Evolutionary conservation across 2,113 vertebrate genomes (phyloP).

Genomic region (Gambusia holbrooki): DNA sequence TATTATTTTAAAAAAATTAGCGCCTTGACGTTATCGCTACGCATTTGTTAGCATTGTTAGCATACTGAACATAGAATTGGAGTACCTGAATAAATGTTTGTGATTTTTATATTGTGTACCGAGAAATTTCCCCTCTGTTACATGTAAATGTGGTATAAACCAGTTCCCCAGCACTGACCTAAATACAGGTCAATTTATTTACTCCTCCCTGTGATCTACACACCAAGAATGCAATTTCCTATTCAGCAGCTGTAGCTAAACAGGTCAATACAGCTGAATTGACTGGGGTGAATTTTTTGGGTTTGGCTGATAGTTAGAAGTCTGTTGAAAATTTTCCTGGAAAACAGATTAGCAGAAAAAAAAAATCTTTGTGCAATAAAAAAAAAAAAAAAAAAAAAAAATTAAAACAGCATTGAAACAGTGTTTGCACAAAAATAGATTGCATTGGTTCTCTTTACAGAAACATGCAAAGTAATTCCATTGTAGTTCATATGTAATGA

Average conservation of each 20-base stretch:
- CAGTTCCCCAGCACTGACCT: too few relatives aligned
- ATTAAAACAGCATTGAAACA: not conserved
- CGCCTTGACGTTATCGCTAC: too few relatives aligned
- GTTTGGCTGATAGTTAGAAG: not conserved
- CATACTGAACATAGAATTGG: too few relatives aligned
- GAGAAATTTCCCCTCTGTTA: too few relatives aligned
- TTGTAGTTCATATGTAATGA: not conserved
- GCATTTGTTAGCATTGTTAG: too few relatives aligned
- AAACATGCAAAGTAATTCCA: conserved; percentile 38
- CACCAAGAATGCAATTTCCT: not conserved
- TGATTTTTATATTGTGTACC: too few relatives aligned
- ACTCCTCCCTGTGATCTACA: not conserved
- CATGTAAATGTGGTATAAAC: not conserved
- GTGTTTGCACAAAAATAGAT: not conserved
- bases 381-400: not conserved
- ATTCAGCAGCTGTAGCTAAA: too few relatives aligned
- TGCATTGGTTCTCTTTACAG: conserved; percentile 4
- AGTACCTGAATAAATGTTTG: too few relatives aligned
- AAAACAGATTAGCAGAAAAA: not conserved
- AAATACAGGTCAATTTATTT: not conserved
- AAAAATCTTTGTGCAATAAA: not conserved
- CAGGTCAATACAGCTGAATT: too few relatives aligned
- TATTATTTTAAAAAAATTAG: too few relatives aligned
- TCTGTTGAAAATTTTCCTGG: not conserved
- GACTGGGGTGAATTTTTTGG: not conserved